Conservation (phyloP, 2,113 vertebrate genomes). For the Hepsetus odoe region DNA sequence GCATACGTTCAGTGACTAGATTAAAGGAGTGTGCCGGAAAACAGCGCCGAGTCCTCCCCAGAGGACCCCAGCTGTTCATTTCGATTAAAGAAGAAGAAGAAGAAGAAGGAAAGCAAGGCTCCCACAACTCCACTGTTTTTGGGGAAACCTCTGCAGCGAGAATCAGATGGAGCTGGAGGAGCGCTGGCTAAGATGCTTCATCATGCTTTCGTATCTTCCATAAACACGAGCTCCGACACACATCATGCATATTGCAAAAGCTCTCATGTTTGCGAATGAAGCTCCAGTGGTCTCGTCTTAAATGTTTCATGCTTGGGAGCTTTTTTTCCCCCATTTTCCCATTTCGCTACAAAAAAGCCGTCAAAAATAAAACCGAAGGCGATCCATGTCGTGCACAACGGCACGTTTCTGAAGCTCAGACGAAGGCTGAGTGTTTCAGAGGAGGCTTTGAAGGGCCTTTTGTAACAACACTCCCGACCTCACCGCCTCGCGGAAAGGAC, state of each 20-base stretch:
- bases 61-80: neutral
- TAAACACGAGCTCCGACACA: neutral
- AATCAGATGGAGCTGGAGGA: too few relatives aligned
- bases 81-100: neutral
- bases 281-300: neutral
- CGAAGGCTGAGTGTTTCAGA: neutral
- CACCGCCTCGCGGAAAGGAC: constrained; percentile 1
- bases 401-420: neutral
- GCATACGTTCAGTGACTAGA: constrained; percentile 7
- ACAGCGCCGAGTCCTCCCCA: neutral
- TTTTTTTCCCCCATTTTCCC: too few relatives aligned
- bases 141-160: too few relatives aligned
- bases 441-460: constrained; percentile 5
- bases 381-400: neutral
- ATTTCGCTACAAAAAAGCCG: constrained; percentile 1
- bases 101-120: neutral
- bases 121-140: neutral
- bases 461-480: neutral
- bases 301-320: constrained; percentile 19
- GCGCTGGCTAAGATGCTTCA: neutral
- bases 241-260: constrained; percentile 13
- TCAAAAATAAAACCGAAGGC: neutral
- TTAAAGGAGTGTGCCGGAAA: constrained; percentile 11
- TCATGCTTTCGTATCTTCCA: neutral
- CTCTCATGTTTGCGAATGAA: neutral